phyloP scores from a whole-genome alignment of 1,140 invertebrate genomes.

The Rhopalosiphum padi region DNA sequence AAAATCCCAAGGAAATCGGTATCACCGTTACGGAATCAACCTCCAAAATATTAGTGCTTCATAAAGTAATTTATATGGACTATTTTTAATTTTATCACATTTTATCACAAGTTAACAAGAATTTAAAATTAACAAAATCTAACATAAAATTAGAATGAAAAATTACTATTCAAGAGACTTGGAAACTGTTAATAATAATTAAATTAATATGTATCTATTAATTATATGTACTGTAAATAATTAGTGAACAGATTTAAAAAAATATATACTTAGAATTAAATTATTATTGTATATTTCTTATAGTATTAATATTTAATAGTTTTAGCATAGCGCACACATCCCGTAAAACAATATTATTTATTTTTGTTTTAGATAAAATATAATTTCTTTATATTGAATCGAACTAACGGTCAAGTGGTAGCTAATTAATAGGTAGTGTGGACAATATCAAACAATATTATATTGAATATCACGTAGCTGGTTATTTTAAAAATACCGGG shows the following conservation, averaged over 20 bases:
- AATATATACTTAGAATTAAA: background rate
- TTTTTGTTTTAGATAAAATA: background rate
- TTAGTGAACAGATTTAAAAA: background rate
- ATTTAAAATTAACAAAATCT: background rate
- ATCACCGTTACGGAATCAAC: background rate
- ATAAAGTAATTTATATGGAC: background rate
- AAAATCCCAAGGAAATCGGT: slow-evolving; percentile 3
- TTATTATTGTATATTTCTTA: too few species aligned
- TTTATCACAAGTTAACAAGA: too few species aligned
- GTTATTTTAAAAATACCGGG: background rate
- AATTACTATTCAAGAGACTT: background rate
- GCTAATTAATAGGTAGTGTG: too few species aligned
- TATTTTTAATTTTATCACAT: background rate
- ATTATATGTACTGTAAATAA: too few species aligned
- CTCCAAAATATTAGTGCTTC: background rate
- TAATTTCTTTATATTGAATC: background rate
- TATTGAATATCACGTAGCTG: background rate
- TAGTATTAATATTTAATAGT: background rate
- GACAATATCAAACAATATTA: background rate
- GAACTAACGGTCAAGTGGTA: background rate
- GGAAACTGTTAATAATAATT: too few species aligned
- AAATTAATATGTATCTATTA: too few species aligned
- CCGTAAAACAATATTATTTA: background rate
- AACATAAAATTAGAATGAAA: background rate
- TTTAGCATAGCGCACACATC: background rate